Evolutionary conservation across 2,797 vertebrate genomes (phyloP).

Genomic region (Coregonus ussuriensis): DNA sequence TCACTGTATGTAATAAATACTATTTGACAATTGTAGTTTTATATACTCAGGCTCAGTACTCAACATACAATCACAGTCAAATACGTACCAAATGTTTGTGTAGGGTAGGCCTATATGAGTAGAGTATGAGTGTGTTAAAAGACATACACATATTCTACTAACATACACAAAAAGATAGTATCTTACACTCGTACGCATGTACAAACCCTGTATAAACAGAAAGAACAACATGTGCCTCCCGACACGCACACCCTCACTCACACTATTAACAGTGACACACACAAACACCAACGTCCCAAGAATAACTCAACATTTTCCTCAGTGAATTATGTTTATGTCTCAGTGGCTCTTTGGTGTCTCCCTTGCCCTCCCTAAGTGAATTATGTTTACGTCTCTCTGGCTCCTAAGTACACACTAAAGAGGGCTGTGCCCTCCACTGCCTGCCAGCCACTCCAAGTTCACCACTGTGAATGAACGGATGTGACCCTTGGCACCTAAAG

Average conservation of each 20-base stretch:
- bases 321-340: constrained; percentile 66
- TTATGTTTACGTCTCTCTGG: constrained; percentile 66
- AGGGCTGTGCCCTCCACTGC: constrained; percentile 54
- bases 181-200: not conserved
- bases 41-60: constrained; percentile 3
- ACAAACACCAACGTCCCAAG: constrained; percentile 65
- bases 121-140: not conserved
- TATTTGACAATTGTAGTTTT: constrained; percentile 15
- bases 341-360: constrained; percentile 47
- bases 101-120: no score
- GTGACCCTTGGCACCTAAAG: constrained; percentile 39
- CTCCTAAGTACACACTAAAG: constrained; percentile 58
- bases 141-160: not conserved
- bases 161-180: not conserved
- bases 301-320: constrained; percentile 66
- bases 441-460: constrained; percentile 50
- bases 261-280: constrained; percentile 59
- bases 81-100: not conserved
- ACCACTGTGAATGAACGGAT: constrained; percentile 51
- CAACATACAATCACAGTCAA: not conserved
- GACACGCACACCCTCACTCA: constrained; percentile 6
- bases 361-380: constrained; percentile 43
- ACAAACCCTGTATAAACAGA: not conserved
- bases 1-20: constrained; percentile 13
- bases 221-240: not conserved